These are phyloP conservation scores for Leiothrix lutea DNA, from an alignment of 2,113 vertebrate genomes.

Conservation along the genomic window DNA sequence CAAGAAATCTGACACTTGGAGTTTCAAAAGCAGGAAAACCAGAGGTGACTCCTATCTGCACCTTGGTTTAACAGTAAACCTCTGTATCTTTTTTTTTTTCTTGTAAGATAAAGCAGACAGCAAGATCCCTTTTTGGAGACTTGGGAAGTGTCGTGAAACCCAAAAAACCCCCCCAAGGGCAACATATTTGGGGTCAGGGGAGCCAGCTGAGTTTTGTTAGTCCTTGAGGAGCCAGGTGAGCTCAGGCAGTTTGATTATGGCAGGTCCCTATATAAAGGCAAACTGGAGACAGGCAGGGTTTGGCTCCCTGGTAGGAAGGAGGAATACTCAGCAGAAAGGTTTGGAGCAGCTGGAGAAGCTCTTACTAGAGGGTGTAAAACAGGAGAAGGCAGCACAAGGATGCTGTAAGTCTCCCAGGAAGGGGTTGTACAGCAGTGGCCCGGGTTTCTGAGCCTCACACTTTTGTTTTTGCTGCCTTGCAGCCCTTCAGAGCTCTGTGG, in stretches of 20 bases:
- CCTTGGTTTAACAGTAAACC: neutral
- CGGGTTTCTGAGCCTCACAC: rapidly evolving
- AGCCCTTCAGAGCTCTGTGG: neutral
- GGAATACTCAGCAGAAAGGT: neutral
- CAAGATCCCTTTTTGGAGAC: neutral
- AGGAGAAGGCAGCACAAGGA: neutral
- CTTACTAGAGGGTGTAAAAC: neutral
- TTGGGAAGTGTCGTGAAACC: neutral
- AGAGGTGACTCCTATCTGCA: neutral
- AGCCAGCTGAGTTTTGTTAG: neutral
- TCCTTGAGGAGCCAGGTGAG: neutral
- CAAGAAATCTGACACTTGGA: neutral
- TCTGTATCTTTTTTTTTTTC: neutral
- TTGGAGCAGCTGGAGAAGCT: neutral
- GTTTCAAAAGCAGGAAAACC: neutral
- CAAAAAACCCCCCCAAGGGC: rapidly evolving
- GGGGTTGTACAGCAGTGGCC: rapidly evolving
- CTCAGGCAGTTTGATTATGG: neutral
- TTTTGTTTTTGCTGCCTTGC: rapidly evolving
- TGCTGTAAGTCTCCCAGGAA: neutral
- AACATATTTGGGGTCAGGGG: rapidly evolving
- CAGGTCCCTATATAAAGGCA: neutral
- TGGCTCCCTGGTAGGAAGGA: rapidly evolving
- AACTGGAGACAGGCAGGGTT: rapidly evolving
- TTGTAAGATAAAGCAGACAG: neutral